These are phyloP conservation scores for Dipus sagitta DNA, from an alignment of 2,797 vertebrate species.

Conservation along the genomic window DNA sequence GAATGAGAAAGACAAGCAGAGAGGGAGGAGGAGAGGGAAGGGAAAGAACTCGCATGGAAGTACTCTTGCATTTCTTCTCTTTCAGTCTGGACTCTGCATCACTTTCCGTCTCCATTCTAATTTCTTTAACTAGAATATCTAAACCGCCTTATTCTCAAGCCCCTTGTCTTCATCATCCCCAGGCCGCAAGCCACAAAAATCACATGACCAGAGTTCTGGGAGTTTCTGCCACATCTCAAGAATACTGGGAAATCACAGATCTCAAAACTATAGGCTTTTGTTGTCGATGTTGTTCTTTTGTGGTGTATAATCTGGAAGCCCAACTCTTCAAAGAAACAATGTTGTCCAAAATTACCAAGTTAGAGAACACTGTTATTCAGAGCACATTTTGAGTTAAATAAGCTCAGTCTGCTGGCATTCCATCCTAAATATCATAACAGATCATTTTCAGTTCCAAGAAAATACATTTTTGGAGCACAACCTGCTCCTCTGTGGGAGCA, in stretches of 20 bases:
- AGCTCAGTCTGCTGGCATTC: not conserved
- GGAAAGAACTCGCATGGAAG: not conserved
- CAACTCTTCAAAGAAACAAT: conserved; percentile 32
- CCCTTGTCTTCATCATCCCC: not conserved
- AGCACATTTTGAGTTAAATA: not conserved
- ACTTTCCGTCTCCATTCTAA: not conserved
- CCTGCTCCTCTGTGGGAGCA: not conserved
- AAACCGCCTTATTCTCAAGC: too few species aligned
- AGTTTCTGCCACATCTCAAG: not conserved
- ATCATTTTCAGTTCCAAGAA: not conserved
- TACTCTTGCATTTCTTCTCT: not conserved
- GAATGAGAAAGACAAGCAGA: not conserved
- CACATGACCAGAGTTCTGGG: not conserved
- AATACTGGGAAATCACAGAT: not conserved
- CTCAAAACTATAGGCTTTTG: not conserved
- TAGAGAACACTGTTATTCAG: not conserved
- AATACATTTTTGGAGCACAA: not conserved
- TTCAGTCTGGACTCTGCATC: not conserved
- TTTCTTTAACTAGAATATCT: not conserved
- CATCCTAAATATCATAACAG: not conserved
- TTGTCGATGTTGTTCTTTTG: too few species aligned
- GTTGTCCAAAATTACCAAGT: not conserved
- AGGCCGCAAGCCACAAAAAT: not conserved
- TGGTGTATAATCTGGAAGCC: conserved; percentile 13
- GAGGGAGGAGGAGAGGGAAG: not conserved